These are phyloP conservation scores for Allygus modestus DNA, from an alignment of 2,888 invertebrate species.

Conservation along the genomic window DNA sequence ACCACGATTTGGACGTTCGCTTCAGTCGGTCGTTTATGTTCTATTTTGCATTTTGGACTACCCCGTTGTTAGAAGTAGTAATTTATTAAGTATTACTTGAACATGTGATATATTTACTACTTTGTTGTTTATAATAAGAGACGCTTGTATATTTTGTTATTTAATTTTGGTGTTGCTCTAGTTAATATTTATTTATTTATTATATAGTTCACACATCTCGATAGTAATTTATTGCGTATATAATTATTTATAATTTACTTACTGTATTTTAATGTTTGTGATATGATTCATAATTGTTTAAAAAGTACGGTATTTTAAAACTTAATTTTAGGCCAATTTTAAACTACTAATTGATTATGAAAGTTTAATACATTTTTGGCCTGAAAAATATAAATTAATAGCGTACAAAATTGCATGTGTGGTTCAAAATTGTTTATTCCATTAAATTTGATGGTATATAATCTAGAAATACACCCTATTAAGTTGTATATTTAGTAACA, in stretches of 20 bases:
- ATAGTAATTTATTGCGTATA: conserved; percentile 35
- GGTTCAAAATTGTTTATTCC: no score
- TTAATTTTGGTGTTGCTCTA: conserved; percentile 54
- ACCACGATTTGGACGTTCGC: not conserved
- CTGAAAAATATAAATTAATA: no score
- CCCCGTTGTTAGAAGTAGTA: conserved; percentile 48
- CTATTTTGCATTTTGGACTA: conserved; percentile 33
- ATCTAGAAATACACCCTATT: no score
- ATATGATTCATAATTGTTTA: not conserved
- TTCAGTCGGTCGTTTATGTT: not conserved
- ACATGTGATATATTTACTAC: conserved; percentile 52
- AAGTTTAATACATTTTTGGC: no score
- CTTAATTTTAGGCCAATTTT: not conserved
- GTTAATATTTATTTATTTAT: conserved; percentile 57
- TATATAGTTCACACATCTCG: conserved; percentile 48
- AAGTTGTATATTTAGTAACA: no score
- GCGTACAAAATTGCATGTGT: no score
- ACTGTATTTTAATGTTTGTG: conserved; percentile 2
- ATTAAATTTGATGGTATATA: no score
- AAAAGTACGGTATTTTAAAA: not conserved
- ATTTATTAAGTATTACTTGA: conserved; percentile 50
- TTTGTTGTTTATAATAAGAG: conserved; percentile 45
- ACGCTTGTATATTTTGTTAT: conserved; percentile 59
- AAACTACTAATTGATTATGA: not conserved
- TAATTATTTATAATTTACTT: conserved; percentile 17